A percentile compares a stretch with the other conserved stretches of the same genome.
Evolutionary conservation across 2,113 vertebrate genomes (phyloP).

Genomic region (Mixornis gularis): DNA sequence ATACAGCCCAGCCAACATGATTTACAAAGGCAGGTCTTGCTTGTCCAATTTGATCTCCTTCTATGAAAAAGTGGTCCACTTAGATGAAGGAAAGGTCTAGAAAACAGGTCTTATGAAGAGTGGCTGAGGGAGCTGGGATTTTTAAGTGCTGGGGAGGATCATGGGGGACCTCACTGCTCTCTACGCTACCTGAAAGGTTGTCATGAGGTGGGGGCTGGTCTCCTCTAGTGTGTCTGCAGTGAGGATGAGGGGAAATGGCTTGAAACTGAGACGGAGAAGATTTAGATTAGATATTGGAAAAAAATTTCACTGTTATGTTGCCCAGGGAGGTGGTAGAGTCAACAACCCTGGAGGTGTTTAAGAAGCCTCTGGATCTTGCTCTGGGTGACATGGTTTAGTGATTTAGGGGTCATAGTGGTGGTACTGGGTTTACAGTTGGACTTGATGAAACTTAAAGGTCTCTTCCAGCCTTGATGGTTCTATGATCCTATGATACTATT

Average conservation of each 20-base stretch:
- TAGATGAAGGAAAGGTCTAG: not conserved
- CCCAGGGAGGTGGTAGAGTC: not conserved
- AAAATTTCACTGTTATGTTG: not conserved
- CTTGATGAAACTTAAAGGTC: not conserved
- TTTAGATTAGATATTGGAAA: not conserved
- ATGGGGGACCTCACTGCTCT: not conserved
- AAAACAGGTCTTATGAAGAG: not conserved
- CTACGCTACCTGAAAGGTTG: not conserved
- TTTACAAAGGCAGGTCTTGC: not conserved
- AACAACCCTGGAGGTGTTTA: not conserved
- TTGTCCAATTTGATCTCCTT: not conserved
- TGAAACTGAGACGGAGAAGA: not conserved
- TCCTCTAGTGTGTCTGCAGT: not conserved
- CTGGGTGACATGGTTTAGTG: not conserved
- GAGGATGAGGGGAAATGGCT: accelerated
- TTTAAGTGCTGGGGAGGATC: not conserved
- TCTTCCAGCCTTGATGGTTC: not conserved
- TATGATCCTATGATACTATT: not conserved
- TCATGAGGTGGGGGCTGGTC: not conserved
- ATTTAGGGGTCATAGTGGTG: not conserved
- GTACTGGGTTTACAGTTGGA: not conserved
- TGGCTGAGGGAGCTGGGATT: not conserved
- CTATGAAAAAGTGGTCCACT: not conserved
- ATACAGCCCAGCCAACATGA: not conserved
- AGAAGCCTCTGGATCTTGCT: not conserved